These are phyloP conservation scores for pig (Sus scrofa) DNA, from an alignment of 2,113 vertebrate species.

Conservation along the genomic window T2T-Sscrofa CM000827.6:71585001-71585500, in stretches of 20 bases:
- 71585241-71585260: too few species aligned
- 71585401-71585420: too few species aligned
- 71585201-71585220: background rate
- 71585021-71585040: background rate
- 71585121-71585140: background rate
- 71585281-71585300: too few species aligned
- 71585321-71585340: too few species aligned
- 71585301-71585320: too few species aligned
- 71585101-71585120: background rate
- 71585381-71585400: too few species aligned
- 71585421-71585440: too few species aligned
- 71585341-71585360: too few species aligned
- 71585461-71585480: too few species aligned
- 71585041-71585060: conserved; percentile 13
- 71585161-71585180: background rate
- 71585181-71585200: background rate
- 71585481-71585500: background rate
- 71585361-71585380: too few species aligned
- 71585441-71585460: too few species aligned
- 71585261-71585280: too few species aligned
- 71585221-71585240: background rate
- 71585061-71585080: background rate
- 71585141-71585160: background rate
- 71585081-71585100: background rate
- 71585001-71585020: background rate